Conservation (phyloP, 2,888 invertebrate species). For the Hemithea aestivaria region DNA sequence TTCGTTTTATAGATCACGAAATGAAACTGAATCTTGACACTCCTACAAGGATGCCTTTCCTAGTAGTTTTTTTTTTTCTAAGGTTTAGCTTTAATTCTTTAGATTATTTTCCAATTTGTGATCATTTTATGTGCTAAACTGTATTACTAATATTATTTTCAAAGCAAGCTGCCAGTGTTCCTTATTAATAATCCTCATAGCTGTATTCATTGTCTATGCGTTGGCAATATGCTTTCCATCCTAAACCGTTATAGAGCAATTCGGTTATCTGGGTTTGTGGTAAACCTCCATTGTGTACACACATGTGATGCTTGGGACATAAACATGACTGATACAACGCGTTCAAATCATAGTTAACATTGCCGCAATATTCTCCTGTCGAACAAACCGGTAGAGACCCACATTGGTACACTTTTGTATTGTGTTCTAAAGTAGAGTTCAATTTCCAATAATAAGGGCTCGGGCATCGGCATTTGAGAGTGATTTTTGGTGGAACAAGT, state of each 20-base stretch:
- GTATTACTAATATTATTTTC: no score
- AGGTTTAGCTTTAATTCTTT: no score
- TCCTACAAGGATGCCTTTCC: no score
- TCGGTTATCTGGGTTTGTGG: constrained; percentile 68
- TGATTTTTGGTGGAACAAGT: constrained; percentile 61
- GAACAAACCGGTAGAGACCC: constrained; percentile 72
- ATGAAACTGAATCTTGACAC: no score
- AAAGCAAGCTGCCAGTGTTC: no score
- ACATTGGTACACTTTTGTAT: constrained; percentile 61
- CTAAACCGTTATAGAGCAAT: constrained; percentile 76
- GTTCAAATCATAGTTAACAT: constrained; percentile 77
- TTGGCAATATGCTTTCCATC: constrained; percentile 78
- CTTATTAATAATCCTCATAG: constrained; percentile 49
- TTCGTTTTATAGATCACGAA: no score
- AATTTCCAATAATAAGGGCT: constrained; percentile 74
- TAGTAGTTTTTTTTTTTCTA: no score
- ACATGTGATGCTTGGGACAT: constrained; percentile 80
- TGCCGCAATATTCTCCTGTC: constrained; percentile 80
- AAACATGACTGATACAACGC: constrained; percentile 81
- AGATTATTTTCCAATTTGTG: no score
- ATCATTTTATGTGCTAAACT: no score
- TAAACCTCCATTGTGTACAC: constrained; percentile 73
- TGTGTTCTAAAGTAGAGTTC: constrained; percentile 33
- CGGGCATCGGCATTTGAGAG: constrained; percentile 71
- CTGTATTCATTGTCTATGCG: constrained; percentile 47